Percentiles rank a stretch among this genome's conserved stretches.
phyloP scores from a whole-genome alignment of 2,113 vertebrate species.

The Coptodon bakossiorum region DNA sequence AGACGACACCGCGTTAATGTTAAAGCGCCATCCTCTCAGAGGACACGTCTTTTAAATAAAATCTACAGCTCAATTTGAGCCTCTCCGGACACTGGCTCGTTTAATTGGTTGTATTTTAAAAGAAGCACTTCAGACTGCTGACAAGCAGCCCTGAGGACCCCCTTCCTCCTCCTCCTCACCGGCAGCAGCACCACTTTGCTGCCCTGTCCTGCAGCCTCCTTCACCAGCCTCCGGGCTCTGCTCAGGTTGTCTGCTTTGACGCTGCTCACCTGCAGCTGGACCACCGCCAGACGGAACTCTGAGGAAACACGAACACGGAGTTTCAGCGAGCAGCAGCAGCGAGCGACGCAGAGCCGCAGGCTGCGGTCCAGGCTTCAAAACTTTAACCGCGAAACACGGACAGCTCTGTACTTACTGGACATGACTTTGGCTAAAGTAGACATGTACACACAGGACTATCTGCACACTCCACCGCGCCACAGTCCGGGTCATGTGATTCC shows the following conservation, averaged over 20 bases:
- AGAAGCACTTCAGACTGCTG: not conserved
- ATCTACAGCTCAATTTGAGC: not conserved
- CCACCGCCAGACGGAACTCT: constrained; percentile 89
- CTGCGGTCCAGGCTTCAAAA: not conserved
- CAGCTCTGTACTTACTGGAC: constrained; percentile 60
- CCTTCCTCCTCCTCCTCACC: constrained; percentile 49
- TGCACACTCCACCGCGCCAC: rapidly evolving
- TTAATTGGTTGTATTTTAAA: not conserved
- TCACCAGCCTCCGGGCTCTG: constrained; percentile 76
- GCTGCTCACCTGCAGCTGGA: constrained; percentile 83
- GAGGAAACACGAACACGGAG: not conserved
- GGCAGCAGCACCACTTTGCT: constrained; percentile 86
- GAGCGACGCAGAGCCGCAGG: not conserved
- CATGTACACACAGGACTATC: constrained; percentile 18
- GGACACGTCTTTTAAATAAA: not conserved
- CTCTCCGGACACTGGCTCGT: not conserved
- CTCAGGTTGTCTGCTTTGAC: constrained; percentile 86
- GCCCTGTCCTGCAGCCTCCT: constrained; percentile 81
- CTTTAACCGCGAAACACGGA: not conserved
- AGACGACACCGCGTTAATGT: not conserved
- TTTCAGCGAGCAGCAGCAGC: not conserved
- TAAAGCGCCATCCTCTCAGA: not conserved
- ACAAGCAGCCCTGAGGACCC: not conserved
- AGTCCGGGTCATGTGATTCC: not conserved
- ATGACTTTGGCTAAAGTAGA: constrained; percentile 51